Evolutionary conservation across 2,888 invertebrate species (phyloP).

Genomic region (Phragmatobia fuliginosa): DNA sequence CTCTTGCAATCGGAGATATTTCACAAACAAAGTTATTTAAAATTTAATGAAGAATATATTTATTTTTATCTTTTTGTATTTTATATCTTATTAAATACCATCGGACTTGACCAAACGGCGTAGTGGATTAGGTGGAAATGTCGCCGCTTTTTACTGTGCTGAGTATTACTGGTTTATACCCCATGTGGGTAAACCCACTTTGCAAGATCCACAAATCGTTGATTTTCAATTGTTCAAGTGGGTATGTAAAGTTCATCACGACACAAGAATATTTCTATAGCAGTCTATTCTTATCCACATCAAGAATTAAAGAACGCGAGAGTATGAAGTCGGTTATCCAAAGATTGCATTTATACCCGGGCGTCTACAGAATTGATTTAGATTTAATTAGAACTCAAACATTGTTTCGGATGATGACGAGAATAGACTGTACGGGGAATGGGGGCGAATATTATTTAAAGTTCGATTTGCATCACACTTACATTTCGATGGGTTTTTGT

Average conservation of each 20-base stretch:
- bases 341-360: not conserved
- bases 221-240: too few species aligned
- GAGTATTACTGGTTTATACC: too few species aligned
- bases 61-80: too few species aligned
- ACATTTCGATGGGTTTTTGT: not conserved
- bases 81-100: not conserved
- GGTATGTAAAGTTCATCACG: too few species aligned
- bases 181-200: too few species aligned
- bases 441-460: not conserved
- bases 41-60: too few species aligned
- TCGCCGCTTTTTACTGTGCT: too few species aligned
- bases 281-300: not conserved
- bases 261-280: too few species aligned
- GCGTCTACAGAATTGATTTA: not conserved
- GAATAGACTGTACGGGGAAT: slow-evolving; percentile 1
- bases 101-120: not conserved
- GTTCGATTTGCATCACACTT: not conserved
- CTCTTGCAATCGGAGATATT: not conserved
- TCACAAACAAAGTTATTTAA: too few species aligned
- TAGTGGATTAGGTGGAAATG: too few species aligned
- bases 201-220: too few species aligned
- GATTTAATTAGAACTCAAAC: not conserved
- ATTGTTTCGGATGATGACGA: not conserved
- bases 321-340: not conserved
- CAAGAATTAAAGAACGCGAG: not conserved